Evolutionary conservation across 2,888 invertebrate genomes (phyloP).

Genomic region (Clivina fossor): DNA sequence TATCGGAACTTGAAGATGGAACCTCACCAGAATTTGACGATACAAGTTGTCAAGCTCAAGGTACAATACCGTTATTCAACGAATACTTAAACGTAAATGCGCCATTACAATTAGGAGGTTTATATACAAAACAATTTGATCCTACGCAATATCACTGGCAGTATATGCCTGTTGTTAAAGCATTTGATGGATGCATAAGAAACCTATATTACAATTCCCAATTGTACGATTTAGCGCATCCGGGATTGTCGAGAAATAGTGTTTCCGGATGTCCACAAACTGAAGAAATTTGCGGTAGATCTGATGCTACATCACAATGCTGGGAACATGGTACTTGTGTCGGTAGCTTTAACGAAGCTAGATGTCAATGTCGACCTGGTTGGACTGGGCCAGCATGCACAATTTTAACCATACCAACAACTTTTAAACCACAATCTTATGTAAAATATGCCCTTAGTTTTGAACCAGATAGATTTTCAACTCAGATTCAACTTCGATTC

Average conservation of each 20-base stretch:
- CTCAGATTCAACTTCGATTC: conserved; percentile 90
- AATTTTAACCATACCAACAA: conserved; percentile 83
- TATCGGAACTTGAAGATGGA: conserved; percentile 88
- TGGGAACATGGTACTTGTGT: conserved; percentile 95
- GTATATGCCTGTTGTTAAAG: conserved; percentile 84
- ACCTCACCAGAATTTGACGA: conserved; percentile 87
- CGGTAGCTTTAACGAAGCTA: conserved; percentile 83
- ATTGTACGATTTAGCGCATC: conserved; percentile 92
- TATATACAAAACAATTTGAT: conserved; percentile 87
- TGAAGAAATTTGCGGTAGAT: conserved; percentile 87
- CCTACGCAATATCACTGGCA: conserved; percentile 89
- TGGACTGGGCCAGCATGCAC: conserved; percentile 91
- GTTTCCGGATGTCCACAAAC: conserved; percentile 91
- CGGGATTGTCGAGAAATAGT: conserved; percentile 84
- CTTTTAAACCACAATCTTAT: conserved; percentile 91
- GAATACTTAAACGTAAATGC: conserved; percentile 95
- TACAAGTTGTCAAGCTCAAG: conserved; percentile 85
- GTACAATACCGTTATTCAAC: conserved; percentile 90
- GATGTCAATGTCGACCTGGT: conserved; percentile 93
- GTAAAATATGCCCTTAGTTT: conserved; percentile 96
- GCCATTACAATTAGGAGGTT: conserved; percentile 91
- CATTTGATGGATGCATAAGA: conserved; percentile 94
- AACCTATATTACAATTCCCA: conserved; percentile 95
- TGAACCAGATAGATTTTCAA: conserved; percentile 89
- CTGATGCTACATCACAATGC: conserved; percentile 81